Conservation (phyloP, 1,140 invertebrate genomes). For the Temnothorax curvispinosus region DNA sequence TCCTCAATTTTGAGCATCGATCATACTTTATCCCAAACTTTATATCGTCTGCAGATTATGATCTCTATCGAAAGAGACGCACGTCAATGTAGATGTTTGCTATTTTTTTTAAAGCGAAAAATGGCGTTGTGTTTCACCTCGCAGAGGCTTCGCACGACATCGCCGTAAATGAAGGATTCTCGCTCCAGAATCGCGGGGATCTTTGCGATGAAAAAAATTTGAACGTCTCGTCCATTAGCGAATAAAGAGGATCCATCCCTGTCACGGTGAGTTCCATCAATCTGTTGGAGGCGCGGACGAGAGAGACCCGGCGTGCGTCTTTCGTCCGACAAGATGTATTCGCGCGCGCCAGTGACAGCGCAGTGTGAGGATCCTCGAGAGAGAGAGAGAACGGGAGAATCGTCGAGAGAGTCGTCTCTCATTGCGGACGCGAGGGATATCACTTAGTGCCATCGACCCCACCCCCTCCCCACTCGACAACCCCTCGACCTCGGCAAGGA, state of each 20-base stretch:
- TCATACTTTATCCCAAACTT: neutral
- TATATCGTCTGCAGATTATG: neutral
- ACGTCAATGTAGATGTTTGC: neutral
- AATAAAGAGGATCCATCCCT: slow-evolving; percentile 50
- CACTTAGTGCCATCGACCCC: slow-evolving; percentile 72
- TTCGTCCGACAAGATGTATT: slow-evolving; percentile 65
- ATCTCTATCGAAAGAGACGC: neutral
- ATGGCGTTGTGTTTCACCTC: neutral
- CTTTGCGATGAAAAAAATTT: slow-evolving; percentile 21
- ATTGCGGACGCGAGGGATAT: slow-evolving; percentile 68
- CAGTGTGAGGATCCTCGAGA: slow-evolving; percentile 42
- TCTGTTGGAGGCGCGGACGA: slow-evolving; percentile 39
- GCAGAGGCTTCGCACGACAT: neutral
- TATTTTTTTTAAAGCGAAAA: neutral
- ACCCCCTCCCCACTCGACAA: slow-evolving; percentile 21
- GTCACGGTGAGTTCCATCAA: slow-evolving; percentile 63
- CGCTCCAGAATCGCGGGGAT: slow-evolving; percentile 21
- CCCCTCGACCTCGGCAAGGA: slow-evolving; percentile 57
- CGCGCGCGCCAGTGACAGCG: slow-evolving; percentile 1
- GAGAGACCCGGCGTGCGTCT: slow-evolving; percentile 52
- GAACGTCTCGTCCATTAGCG: slow-evolving; percentile 45
- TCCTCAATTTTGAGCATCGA: neutral
- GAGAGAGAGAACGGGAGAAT: slow-evolving; percentile 51
- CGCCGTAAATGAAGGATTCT: neutral
- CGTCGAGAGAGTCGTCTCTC: slow-evolving; percentile 50